Conservation (phyloP, 2,113 vertebrate genomes). For the Hemiscyllium ocellatum region DNA sequence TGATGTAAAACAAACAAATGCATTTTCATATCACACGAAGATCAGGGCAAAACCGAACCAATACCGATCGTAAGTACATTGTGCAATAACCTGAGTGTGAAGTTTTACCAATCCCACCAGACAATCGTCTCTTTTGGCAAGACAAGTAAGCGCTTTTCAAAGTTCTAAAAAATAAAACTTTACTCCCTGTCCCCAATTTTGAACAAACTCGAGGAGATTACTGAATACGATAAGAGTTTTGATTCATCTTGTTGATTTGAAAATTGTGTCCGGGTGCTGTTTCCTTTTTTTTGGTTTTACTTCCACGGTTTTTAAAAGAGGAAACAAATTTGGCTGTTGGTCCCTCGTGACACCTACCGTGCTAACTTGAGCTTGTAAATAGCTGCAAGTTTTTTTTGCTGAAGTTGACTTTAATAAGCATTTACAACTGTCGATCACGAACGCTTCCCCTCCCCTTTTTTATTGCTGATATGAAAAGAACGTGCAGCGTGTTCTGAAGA, state of each 20-base stretch:
- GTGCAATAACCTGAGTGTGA: neutral
- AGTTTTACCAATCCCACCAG: constrained; percentile 32
- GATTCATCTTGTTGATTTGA: constrained; percentile 14
- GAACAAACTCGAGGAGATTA: neutral
- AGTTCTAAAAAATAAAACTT: neutral
- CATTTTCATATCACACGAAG: constrained; percentile 69
- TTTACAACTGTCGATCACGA: constrained; percentile 18
- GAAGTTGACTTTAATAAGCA: constrained; percentile 31
- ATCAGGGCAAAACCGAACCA: constrained; percentile 72
- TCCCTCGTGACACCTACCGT: neutral
- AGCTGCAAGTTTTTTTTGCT: constrained; percentile 29
- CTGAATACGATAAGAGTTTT: neutral
- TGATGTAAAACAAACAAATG: constrained; percentile 57
- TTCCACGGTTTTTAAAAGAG: neutral
- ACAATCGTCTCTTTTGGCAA: neutral
- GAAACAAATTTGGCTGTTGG: neutral
- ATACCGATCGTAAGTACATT: constrained; percentile 73
- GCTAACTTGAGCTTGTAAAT: constrained; percentile 32
- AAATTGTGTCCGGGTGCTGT: constrained; percentile 9
- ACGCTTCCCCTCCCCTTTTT: neutral
- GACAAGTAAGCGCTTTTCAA: neutral
- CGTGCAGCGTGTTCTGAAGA: neutral
- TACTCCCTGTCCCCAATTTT: neutral
- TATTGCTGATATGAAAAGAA: neutral
- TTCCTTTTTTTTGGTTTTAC: constrained; percentile 21